Base-by-base conservation (phyloP, 1,140 invertebrate genomes). In the Camponotus floridanus region DNA sequence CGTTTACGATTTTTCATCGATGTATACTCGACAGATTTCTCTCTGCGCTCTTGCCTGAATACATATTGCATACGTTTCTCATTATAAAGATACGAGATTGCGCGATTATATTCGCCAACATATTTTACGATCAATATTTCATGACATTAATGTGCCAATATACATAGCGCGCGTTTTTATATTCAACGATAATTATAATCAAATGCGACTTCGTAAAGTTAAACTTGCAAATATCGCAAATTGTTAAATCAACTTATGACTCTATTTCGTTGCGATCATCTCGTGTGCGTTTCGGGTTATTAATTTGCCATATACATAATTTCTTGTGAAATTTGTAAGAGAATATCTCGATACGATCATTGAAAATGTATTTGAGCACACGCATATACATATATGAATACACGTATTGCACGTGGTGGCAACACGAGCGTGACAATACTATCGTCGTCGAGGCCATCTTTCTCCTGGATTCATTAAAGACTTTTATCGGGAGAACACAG, bases 401-500 rank as follows among this genome's bases (percentile, higher is more conserved):
- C 62, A 21, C 81, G 33, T 42, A 86, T 71, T 65, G 70, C 13
- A 13, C 33, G 11, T 51, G 33, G n/a, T 61, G 26, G 13, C 55
- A 62, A 57, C 18, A 55, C 51, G 48, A 18, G 48, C 48, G 8
- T 42, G 36, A 57, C 33, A 62, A 73, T 62, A 70, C 15, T 87
- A 76, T 76, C 65, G 62, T 84, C 70, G 76, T 76, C 76, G 67
- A 74, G 55, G 68, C 73, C 81, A 85, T 89, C 88, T 81, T 90
- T 79, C 88, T 88, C 76, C 74, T 73, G 92, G 92, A 94, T 94
- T 95, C 94, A 94, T 95, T 94, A 94, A 91, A 94, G 94, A 94
- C 93, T 91, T 94, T 95, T 94, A 94, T 94, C 93, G 93, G 88
- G 81, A 92, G 92, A 95, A 94, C 93, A 94, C 94, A 93, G 92